A percentile compares a stretch with the other conserved stretches of the same genome.
These are phyloP conservation scores for Chaetophractus vellerosus DNA, from an alignment of 2,797 vertebrate species.

Conservation along the genomic window DNA sequence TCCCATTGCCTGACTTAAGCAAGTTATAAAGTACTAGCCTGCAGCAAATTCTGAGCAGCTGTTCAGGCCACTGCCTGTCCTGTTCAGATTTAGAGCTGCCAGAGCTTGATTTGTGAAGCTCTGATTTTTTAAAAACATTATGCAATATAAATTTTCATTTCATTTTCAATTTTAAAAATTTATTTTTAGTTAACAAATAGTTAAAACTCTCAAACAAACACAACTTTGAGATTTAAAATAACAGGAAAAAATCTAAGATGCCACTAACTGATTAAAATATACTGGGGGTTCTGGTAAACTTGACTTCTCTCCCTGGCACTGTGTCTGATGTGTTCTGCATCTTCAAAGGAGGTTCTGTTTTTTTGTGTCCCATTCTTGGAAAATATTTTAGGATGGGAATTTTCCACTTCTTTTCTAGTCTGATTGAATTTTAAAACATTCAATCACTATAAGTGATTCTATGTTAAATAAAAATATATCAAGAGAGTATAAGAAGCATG, in stretches of 20 bases:
- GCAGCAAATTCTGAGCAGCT: slow-evolving; percentile 70
- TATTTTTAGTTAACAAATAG: slow-evolving; percentile 43
- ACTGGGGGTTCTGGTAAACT: not conserved
- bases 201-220: not conserved
- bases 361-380: not conserved
- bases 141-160: slow-evolving; percentile 69
- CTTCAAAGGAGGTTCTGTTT: not conserved
- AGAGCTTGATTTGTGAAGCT: slow-evolving; percentile 77
- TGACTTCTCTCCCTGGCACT: not conserved
- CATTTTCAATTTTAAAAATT: slow-evolving; percentile 16
- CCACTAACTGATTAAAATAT: not conserved
- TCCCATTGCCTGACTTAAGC: slow-evolving; percentile 46
- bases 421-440: slow-evolving; percentile 5
- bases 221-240: slow-evolving; percentile 31
- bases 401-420: not conserved
- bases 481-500: not conserved
- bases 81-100: slow-evolving; percentile 79
- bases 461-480: not conserved
- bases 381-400: not conserved
- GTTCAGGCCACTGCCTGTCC: slow-evolving; percentile 47
- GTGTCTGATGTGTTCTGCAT: not conserved
- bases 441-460: not conserved
- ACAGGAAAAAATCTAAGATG: not conserved
- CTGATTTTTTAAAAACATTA: slow-evolving; percentile 80
- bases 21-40: slow-evolving; percentile 51